Percentiles rank a stretch among this genome's conserved stretches.
phyloP scores from a whole-genome alignment of 1,140 invertebrate species.

The Halictus rubicundus region DNA sequence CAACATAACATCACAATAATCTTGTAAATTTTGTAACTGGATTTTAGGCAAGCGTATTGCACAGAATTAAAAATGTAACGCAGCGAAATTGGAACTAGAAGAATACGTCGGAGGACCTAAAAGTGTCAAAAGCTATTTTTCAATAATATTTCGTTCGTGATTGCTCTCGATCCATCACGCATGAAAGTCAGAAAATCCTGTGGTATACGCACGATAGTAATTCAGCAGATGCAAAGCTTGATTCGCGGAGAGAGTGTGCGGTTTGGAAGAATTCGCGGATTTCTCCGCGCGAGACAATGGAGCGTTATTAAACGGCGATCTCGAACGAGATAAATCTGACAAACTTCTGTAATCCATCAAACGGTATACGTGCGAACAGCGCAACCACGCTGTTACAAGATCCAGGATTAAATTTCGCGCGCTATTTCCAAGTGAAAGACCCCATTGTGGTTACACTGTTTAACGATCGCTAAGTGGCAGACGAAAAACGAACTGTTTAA shows the following conservation, averaged over 20 bases:
- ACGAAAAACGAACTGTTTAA: neutral
- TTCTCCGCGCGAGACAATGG: neutral
- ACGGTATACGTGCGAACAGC: rapidly evolving
- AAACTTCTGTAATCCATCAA: neutral
- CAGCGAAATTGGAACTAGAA: too few relatives aligned
- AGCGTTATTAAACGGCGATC: neutral
- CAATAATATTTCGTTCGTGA: neutral
- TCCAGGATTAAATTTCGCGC: neutral
- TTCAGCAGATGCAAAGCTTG: neutral
- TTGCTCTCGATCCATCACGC: neutral
- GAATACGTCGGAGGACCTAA: too few relatives aligned
- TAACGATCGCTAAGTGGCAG: neutral
- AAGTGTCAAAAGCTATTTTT: too few relatives aligned
- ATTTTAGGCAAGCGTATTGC: too few relatives aligned
- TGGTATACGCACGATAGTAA: too few relatives aligned
- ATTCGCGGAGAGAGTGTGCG: neutral
- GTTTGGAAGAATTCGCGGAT: neutral
- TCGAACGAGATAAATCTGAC: neutral
- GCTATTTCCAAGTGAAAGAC: neutral
- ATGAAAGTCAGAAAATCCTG: conserved; percentile 1
- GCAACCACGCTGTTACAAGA: neutral
- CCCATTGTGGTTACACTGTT: neutral
- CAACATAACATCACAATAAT: too few relatives aligned
- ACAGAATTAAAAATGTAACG: too few relatives aligned
- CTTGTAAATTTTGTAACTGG: too few relatives aligned